Evolutionary conservation across 2,113 vertebrate species (phyloP).

Genomic region (Mastomys coucha): DNA sequence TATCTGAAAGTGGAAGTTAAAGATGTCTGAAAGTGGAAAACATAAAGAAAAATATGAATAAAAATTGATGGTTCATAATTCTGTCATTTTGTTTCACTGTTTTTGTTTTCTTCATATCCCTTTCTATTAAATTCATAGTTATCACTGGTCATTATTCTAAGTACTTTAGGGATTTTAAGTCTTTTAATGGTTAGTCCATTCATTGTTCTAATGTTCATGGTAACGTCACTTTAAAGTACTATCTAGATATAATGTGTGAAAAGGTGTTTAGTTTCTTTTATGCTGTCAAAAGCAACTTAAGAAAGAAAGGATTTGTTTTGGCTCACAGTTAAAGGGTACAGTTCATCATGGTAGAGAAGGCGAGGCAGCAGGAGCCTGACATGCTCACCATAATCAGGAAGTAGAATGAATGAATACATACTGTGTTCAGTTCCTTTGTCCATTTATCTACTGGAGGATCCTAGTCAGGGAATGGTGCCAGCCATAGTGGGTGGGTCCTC

Average conservation of each 20-base stretch:
- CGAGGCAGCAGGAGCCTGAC: neutral
- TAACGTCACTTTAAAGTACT: slow-evolving; percentile 7
- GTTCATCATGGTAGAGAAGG: neutral
- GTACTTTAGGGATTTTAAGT: neutral
- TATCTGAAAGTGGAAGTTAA: neutral
- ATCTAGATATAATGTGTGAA: slow-evolving; percentile 30
- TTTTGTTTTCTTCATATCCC: neutral
- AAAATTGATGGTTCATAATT: neutral
- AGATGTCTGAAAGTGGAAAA: neutral
- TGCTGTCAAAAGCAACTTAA: neutral
- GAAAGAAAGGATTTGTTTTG: neutral
- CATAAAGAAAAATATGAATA: neutral
- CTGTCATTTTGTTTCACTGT: neutral
- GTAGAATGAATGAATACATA: neutral
- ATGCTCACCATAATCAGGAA: no score
- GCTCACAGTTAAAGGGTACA: neutral
- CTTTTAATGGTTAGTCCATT: slow-evolving; percentile 31
- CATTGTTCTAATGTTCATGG: neutral
- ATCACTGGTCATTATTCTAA: neutral
- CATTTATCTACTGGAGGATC: neutral
- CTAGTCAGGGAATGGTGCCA: neutral
- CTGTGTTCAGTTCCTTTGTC: neutral
- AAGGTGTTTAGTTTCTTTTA: neutral
- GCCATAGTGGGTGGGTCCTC: neutral
- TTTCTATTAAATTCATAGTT: slow-evolving; percentile 1